Evolutionary conservation across 2,888 invertebrate genomes (phyloP).

Genomic region (Microplitis deprimator): DNA sequence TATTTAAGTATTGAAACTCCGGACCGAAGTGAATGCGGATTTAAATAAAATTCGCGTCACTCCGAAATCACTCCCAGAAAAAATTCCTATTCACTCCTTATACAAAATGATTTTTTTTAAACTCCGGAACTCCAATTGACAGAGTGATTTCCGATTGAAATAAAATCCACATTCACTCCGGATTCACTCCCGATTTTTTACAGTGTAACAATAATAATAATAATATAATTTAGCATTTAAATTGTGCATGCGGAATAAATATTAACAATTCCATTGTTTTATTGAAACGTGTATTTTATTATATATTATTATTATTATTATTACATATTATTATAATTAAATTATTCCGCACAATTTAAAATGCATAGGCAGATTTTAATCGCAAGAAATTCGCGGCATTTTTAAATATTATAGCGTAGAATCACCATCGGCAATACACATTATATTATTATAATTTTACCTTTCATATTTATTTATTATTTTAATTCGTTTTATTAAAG

Average conservation of each 20-base stretch:
- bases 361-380: slow-evolving; percentile 19
- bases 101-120: too few species aligned
- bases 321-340: background rate
- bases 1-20: too few species aligned
- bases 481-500: slow-evolving; percentile 5
- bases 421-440: slow-evolving; percentile 7
- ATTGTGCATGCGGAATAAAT: background rate
- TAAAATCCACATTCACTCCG: too few species aligned
- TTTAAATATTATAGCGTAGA: background rate
- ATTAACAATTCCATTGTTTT: background rate
- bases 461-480: background rate
- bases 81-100: too few species aligned
- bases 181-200: too few species aligned
- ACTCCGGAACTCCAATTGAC: too few species aligned
- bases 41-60: too few species aligned
- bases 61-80: too few species aligned
- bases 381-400: slow-evolving; percentile 8
- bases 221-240: background rate
- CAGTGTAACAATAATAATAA: too few species aligned
- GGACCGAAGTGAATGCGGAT: too few species aligned
- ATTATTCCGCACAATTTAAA: slow-evolving; percentile 8
- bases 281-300: slow-evolving; percentile 5
- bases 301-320: slow-evolving; percentile 4
- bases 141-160: too few species aligned
- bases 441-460: background rate